Percentiles rank a stretch among this genome's conserved stretches.
Evolutionary conservation across 2,888 invertebrate genomes (phyloP).

Genomic region (Liopterus haemorrhoidalis): DNA sequence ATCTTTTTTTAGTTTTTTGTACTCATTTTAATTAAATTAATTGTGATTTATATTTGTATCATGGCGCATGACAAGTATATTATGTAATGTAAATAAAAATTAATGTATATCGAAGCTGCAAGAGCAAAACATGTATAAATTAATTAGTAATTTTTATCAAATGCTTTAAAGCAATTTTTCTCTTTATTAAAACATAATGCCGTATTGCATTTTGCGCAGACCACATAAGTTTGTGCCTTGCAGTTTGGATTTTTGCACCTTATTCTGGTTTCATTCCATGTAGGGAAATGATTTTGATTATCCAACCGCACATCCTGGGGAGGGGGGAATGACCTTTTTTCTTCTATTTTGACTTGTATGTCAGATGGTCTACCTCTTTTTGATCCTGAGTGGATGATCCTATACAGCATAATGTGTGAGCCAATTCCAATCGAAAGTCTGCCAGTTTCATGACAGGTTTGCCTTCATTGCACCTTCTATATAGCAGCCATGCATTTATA

Average conservation of each 20-base stretch:
- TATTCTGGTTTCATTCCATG: background rate
- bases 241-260: background rate
- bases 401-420: background rate
- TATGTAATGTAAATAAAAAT: background rate
- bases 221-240: background rate
- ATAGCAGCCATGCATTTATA: slow-evolving; percentile 31
- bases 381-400: background rate
- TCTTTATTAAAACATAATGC: slow-evolving; percentile 1
- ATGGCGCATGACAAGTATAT: background rate
- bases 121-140: too few relatives aligned
- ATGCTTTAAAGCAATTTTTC: background rate
- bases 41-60: background rate
- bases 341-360: background rate
- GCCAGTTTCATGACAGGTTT: too few relatives aligned
- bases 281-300: background rate
- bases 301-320: background rate
- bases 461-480: too few relatives aligned
- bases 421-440: background rate
- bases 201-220: background rate
- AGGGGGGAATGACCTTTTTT: background rate
- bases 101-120: too few relatives aligned
- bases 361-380: background rate
- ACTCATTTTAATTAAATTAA: background rate
- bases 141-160: background rate
- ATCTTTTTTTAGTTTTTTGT: background rate